These are phyloP conservation scores for Masnerella sp. DNA, from an alignment of 2,888 invertebrate species.

Conservation along the genomic window DNA sequence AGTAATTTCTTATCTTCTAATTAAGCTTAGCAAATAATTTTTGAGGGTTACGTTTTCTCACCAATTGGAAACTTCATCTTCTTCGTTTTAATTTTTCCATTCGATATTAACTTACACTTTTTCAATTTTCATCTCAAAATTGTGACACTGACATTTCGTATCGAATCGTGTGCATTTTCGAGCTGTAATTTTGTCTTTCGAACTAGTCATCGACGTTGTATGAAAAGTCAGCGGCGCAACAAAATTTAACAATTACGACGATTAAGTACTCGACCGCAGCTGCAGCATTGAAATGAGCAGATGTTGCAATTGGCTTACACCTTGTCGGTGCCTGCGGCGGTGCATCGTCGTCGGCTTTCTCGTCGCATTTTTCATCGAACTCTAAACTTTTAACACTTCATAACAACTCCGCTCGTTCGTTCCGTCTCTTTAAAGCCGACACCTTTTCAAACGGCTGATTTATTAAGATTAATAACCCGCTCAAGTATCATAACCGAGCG, in stretches of 20 bases:
- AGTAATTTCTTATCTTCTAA: too few relatives aligned
- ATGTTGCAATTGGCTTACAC: slow-evolving; percentile 15
- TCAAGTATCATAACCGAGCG: slow-evolving; percentile 11
- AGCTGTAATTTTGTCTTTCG: too few relatives aligned
- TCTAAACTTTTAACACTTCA: slow-evolving; percentile 1
- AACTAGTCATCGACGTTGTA: too few relatives aligned
- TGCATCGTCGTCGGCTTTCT: slow-evolving; percentile 7
- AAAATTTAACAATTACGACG: slow-evolving; percentile 10
- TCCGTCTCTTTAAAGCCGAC: background rate
- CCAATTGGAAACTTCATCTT: too few relatives aligned
- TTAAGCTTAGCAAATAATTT: too few relatives aligned
- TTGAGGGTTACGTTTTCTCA: too few relatives aligned
- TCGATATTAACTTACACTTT: too few relatives aligned
- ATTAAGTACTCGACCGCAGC: slow-evolving; percentile 5
- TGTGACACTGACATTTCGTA: too few relatives aligned
- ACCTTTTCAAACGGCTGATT: background rate
- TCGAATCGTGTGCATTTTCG: too few relatives aligned
- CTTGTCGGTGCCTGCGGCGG: slow-evolving; percentile 7
- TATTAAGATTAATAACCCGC: slow-evolving; percentile 5
- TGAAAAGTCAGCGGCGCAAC: too few relatives aligned
- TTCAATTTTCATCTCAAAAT: too few relatives aligned
- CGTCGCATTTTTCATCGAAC: slow-evolving; percentile 7
- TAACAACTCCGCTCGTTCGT: background rate
- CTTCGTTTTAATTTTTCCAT: too few relatives aligned
- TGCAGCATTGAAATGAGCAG: slow-evolving; percentile 22